These are phyloP conservation scores for Acleris sparsana DNA, from an alignment of 2,888 invertebrate species.

Conservation along the genomic window DNA sequence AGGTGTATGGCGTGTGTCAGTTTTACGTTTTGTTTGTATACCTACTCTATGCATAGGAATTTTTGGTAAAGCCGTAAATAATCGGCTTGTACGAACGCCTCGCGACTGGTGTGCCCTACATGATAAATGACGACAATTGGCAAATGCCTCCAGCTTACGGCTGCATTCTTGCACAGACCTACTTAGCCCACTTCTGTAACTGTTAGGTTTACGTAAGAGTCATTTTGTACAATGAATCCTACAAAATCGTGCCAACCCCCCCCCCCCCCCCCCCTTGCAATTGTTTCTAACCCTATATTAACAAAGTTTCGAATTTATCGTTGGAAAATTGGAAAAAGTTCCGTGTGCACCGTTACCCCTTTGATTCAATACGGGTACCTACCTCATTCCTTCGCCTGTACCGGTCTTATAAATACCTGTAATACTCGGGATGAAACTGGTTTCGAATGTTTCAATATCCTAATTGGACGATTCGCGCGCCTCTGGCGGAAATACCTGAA, in stretches of 20 bases:
- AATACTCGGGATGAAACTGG: slow-evolving; percentile 45
- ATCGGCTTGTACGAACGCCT: too few species aligned
- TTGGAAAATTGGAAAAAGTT: slow-evolving; percentile 33
- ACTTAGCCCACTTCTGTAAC: too few species aligned
- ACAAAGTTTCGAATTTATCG: slow-evolving; percentile 30
- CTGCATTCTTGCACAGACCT: too few species aligned
- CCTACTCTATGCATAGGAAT: too few species aligned
- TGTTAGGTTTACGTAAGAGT: too few species aligned
- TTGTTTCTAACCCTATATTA: slow-evolving; percentile 22
- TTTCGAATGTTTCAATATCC: slow-evolving; percentile 41
- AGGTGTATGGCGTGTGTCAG: too few species aligned
- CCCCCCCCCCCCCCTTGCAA: slow-evolving; percentile 15
- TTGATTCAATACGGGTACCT: slow-evolving; percentile 23
- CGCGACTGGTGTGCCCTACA: slow-evolving; percentile 12
- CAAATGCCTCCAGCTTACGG: background rate
- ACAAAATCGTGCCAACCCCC: background rate
- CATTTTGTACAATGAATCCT: slow-evolving; percentile 11
- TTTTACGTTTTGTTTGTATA: too few species aligned
- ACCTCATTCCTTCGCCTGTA: slow-evolving; percentile 34
- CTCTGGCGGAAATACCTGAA: slow-evolving; percentile 38
- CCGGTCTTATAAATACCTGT: slow-evolving; percentile 45
- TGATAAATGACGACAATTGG: slow-evolving; percentile 3
- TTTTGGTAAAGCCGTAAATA: too few species aligned
- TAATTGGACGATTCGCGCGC: slow-evolving; percentile 38
- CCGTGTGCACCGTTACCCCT: slow-evolving; percentile 24